These are phyloP conservation scores for Salvelinus namaycush DNA, from an alignment of 2,113 vertebrate species.

Conservation along the genomic window DNA sequence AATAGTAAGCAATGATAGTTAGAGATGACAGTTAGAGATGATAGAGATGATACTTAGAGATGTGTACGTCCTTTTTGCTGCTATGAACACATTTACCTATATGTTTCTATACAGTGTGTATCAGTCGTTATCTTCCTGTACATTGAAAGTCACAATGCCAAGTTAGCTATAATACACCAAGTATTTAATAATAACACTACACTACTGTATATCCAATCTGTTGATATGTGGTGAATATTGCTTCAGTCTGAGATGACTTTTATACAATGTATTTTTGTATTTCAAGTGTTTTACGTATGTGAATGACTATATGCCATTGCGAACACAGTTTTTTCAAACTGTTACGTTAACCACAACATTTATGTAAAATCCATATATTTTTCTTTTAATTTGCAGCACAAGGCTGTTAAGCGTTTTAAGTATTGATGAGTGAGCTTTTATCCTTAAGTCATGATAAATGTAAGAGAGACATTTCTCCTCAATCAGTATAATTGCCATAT, in stretches of 20 bases:
- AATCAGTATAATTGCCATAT: slow-evolving; percentile 23
- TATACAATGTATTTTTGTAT: slow-evolving; percentile 75
- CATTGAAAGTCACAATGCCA: slow-evolving; percentile 53
- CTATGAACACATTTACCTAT: slow-evolving; percentile 25
- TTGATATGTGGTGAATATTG: slow-evolving; percentile 66
- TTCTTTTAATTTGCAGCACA: background rate
- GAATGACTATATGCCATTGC: slow-evolving; percentile 20
- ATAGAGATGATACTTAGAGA: slow-evolving; percentile 2
- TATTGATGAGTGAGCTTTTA: too few species aligned
- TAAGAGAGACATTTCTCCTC: slow-evolving; percentile 18
- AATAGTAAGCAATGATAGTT: background rate
- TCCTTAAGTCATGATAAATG: background rate
- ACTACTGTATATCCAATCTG: slow-evolving; percentile 71
- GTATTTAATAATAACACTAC: slow-evolving; percentile 59
- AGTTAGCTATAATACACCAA: slow-evolving; percentile 65
- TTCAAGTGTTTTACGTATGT: slow-evolving; percentile 53
- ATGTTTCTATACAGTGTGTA: background rate
- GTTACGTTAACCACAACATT: slow-evolving; percentile 25
- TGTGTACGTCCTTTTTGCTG: slow-evolving; percentile 47
- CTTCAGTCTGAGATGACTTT: slow-evolving; percentile 67
- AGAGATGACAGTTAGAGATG: slow-evolving; percentile 14
- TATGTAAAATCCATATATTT: slow-evolving; percentile 1
- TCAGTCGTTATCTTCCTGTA: background rate
- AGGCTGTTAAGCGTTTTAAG: too few species aligned
- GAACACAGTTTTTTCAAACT: slow-evolving; percentile 32